Percentiles rank a stretch among this genome's conserved stretches.
These are phyloP conservation scores for Ecdyonurus torrentis DNA, from an alignment of 2,888 invertebrate species.

Conservation along the genomic window DNA sequence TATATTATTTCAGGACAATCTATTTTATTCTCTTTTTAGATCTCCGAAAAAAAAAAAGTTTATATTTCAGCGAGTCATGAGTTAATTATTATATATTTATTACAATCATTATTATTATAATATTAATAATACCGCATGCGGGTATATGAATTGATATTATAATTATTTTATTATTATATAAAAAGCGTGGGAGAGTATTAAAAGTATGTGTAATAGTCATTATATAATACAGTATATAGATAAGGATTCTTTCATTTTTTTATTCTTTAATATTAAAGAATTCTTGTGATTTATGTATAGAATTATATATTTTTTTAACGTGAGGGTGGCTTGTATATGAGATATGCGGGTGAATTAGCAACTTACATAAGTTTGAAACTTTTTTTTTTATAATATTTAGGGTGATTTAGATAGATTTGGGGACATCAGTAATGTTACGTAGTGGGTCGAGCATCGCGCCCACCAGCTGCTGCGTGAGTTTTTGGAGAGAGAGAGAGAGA, in stretches of 20 bases:
- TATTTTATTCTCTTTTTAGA: neutral
- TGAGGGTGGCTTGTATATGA: neutral
- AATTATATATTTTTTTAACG: no score
- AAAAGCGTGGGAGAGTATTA: neutral
- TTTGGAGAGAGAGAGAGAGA: no score
- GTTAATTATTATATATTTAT: neutral
- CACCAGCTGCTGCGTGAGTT: neutral
- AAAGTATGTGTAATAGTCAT: neutral
- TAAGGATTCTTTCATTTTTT: no score
- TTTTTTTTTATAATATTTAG: no score
- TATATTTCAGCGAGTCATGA: no score
- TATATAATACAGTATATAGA: no score
- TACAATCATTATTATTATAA: neutral
- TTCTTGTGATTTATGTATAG: neutral
- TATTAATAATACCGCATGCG: neutral
- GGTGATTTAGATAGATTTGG: no score
- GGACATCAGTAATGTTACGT: no score
- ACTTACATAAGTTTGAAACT: neutral
- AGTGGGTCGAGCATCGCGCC: neutral
- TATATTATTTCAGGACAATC: neutral
- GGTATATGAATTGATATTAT: neutral
- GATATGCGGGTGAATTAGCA: neutral
- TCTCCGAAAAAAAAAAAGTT: no score
- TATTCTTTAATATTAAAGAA: neutral
- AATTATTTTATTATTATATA: neutral